Conservation (phyloP, 2,888 invertebrate genomes). For the Acanthosepion esculentum region DNA sequence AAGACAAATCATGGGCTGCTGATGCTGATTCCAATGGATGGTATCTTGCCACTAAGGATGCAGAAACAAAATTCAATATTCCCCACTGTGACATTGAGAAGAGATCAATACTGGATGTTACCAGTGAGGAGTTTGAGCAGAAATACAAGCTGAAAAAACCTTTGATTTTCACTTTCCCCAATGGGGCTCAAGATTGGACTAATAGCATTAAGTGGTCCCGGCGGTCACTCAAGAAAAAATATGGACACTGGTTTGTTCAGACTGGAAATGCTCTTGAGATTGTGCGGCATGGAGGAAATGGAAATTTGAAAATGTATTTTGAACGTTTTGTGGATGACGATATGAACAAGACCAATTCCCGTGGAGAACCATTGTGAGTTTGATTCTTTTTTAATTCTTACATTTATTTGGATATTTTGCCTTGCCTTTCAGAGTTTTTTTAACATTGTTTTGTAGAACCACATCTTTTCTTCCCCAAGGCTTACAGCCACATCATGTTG, state of each 20-base stretch:
- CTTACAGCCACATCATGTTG: too few species aligned
- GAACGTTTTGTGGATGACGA: constrained; percentile 60
- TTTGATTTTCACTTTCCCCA: constrained; percentile 64
- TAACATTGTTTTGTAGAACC: too few species aligned
- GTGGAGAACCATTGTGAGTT: constrained; percentile 63
- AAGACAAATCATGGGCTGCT: not conserved
- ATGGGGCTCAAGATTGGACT: constrained; percentile 68
- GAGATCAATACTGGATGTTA: constrained; percentile 56
- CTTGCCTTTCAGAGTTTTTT: too few species aligned
- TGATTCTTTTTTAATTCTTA: not conserved
- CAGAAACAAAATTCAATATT: not conserved
- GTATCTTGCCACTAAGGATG: not conserved
- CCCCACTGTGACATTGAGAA: constrained; percentile 62
- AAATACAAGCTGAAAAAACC: constrained; percentile 65
- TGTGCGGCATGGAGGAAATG: constrained; percentile 67
- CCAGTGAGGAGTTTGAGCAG: constrained; percentile 61
- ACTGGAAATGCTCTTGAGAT: constrained; percentile 68
- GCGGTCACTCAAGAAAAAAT: constrained; percentile 58
- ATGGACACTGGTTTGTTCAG: constrained; percentile 64
- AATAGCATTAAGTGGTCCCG: constrained; percentile 63
- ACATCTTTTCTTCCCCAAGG: too few species aligned
- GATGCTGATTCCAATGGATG: not conserved
- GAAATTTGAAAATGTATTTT: constrained; percentile 62
- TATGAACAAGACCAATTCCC: constrained; percentile 55
- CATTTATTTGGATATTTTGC: too few species aligned